Evolutionary conservation across 2,113 vertebrate genomes (phyloP), one percentile per base, ranked within the genome.

Genomic region (Probosciger aterrimus): DNA sequence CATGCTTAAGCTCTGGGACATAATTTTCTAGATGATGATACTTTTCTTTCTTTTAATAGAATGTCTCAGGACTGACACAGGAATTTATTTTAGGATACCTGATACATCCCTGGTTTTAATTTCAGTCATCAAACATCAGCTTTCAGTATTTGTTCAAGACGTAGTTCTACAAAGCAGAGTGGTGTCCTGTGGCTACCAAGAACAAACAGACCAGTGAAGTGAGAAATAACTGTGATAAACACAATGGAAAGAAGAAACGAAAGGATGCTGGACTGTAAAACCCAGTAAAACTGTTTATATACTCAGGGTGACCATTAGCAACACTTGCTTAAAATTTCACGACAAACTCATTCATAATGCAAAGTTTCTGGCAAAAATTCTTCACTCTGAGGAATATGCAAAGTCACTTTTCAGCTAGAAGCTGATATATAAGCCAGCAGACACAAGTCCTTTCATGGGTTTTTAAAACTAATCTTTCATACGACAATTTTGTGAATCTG

Each of bases 331-430:
- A 78, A 74, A 88, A 17, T 82, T 81, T 84, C 39, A 50, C 37
- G 39, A 86, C 37, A 84, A 94, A 94, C 14, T 88, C 57, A 64
- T 92, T 94, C 60, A 86, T 86, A 96, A 87, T 52, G 49, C 18
- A 86, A 60, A 84, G 28, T 53, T 90, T 88, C 69, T 95, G 94
- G 85, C 75, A 93, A 71, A 59, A 27, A 20, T 39, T 77, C 50
- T 81, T 74, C 20, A 70, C 71, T 85, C 90, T 47, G 11, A 37
- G 39, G 60, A 90, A 82, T 93, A 90, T 31, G 35, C 50, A 71
- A 90, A 88, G 86, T 84, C 64, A 62, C 43, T 90, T 82, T 60
- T 71, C 39, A 84, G 27, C 69, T 81, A 79, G 76, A 84, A 92
- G 33, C 8, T 52, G 47, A 90, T 63, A 55, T n/a, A 37, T 47